Evolutionary conservation across 2,888 invertebrate species (phyloP).

Genomic region (Tiliacea citrago): DNA sequence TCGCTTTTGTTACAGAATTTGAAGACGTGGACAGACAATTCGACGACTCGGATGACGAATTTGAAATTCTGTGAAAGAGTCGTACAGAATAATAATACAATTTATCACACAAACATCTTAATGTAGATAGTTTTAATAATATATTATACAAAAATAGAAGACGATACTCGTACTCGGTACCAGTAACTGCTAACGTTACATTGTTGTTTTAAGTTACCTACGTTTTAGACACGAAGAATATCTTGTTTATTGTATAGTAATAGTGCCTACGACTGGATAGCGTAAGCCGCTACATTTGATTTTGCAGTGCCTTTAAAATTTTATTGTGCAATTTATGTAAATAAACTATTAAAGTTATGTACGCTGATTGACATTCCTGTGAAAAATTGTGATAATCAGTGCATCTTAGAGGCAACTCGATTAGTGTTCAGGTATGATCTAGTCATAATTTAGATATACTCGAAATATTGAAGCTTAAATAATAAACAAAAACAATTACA

Average conservation of each 20-base stretch:
- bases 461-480: constrained; percentile 57
- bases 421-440: constrained; percentile 65
- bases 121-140: constrained; percentile 57
- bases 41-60: constrained; percentile 95
- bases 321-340: constrained; percentile 67
- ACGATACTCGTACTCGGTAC: constrained; percentile 63
- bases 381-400: constrained; percentile 67
- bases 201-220: constrained; percentile 55
- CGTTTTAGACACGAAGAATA: constrained; percentile 29
- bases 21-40: constrained; percentile 91
- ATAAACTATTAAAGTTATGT: constrained; percentile 46
- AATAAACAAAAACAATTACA: constrained; percentile 38
- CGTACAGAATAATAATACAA: constrained; percentile 28
- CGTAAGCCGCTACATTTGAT: constrained; percentile 66
- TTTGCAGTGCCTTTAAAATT: constrained; percentile 78
- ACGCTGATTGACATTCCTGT: constrained; percentile 70
- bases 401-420: constrained; percentile 56
- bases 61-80: constrained; percentile 93
- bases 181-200: constrained; percentile 52
- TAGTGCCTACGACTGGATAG: constrained; percentile 64
- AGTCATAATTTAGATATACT: constrained; percentile 72
- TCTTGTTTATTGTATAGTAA: constrained; percentile 41
- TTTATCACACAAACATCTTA: constrained; percentile 58
- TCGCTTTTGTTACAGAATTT: constrained; percentile 88
- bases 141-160: constrained; percentile 47